Base-by-base conservation (phyloP, 2,797 vertebrate species). In the Diplodus sargus region DNA sequence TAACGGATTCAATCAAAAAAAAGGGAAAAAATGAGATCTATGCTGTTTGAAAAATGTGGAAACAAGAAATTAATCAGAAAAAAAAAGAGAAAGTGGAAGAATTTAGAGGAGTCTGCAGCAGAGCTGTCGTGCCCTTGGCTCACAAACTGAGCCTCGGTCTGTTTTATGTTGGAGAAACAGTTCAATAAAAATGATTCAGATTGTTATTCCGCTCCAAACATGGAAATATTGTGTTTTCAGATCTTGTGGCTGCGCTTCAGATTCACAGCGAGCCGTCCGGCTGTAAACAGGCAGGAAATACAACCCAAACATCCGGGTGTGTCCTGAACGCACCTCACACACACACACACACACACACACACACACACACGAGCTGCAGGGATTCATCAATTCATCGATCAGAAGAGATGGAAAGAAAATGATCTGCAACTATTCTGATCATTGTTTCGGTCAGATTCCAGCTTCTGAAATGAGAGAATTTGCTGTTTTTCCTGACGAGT, bases 1-100 rank as follows among this genome's bases (percentile, higher is more conserved):
- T 81, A 82, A 82, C 78, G 0, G 62, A 67, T 74, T 87, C 86
- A 76, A 81, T 89, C 85, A 85, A 68, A 90, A 73, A 34, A 34
- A 34, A 34, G 6, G 6, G 28, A 34, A 34, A 34, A 34, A 78
- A 65, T 65, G 74, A 79, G 68, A 67, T 76, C 70, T 74, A n/a
- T 45, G 76, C 85, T 28, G 64, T 47, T 74, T 85, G 77, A 85
- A 65, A 73, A 79, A 90, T 82, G 84, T 78, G 78, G 62, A 86
- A 87, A 80, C 20, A 67, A 71, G 75, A 71, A 77, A 84, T 87
- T 78, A 91, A 90, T 86, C 86, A 70, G 65, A 47, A 61, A 54
- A 63, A 23, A 43, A 47, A 67, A 45, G 53, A 45, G 53, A 70
- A 54, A 39, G n/a, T 81, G 17, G 42, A 53, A 64, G 22, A 74